Base-by-base conservation (phyloP, 2,888 invertebrate genomes). In the Agelastica alni region DNA sequence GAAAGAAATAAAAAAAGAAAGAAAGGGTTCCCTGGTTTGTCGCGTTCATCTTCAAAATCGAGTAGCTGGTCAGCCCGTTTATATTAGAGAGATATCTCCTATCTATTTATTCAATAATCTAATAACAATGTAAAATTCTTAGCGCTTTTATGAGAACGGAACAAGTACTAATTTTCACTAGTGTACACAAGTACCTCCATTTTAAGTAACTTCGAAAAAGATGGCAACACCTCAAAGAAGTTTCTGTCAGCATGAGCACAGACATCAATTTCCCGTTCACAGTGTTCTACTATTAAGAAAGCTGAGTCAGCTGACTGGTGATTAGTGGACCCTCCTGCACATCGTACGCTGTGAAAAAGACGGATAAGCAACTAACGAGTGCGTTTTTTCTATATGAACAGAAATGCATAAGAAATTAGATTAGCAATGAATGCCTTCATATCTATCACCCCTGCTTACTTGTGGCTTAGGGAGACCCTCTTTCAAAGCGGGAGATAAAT, bases 321-420 rank as follows among this genome's bases (percentile, higher is more conserved):
- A 66, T 66, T 67, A 67, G 65, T 59, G 63, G 56, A 47, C 34
- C 61, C 59, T 60, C 58, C 41, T 53, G 58, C 54, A 56, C 37
- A 48, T 57, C 53, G 37, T 22, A 28, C 34, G 12, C 46, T 59
- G 53, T 66, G 65, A 68, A 68, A 64, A 63, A 68, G 63, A 65
- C 58, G 66, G 67, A 68, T 69, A 67, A 67, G 58, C 61, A 61
- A 60, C 65, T 65, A 65, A 66, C 63, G 64, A 67, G 62, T 60
- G 59, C 60, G 60, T 60, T 65, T 61, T 63, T 59, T 31, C 59
- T 61, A 53, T 59, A 59, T 63, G 62, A 63, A 62, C 62, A 59
- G 59, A 66, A 64, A 58, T 58, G 62, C 62, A 62, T 60, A 55
- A 62, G 60, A 59, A 61, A 58, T 46, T 54, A 42, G 52, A 58